Base-by-base conservation (phyloP, 1,140 invertebrate genomes). In the Protaetia brevitarsis region DNA sequence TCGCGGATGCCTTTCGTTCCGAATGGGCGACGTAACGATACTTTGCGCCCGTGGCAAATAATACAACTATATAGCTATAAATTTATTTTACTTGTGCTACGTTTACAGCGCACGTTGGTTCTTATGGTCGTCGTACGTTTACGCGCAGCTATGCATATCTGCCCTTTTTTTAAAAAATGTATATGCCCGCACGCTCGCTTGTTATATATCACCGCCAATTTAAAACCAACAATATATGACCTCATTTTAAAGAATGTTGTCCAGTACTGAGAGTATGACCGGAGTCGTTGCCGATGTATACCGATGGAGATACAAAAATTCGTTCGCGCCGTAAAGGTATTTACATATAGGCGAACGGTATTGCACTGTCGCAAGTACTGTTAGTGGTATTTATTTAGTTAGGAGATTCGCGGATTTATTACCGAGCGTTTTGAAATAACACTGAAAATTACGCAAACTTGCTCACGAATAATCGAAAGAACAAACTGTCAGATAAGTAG, bases 141-240 rank as follows among this genome's bases (percentile, higher is more conserved):
- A 51, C 26, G 41, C 41, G 11, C 13, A 23, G 19, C 19, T 45
- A 45, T 45, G 41, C 41, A 45, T 45, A 45, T 51, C 19, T 51
- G 41, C 26, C 13, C 41, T 10, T 23, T 37, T 37, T 2, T 7
- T 23, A 23, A 51, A 51, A 51, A 51, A 51, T n/a, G n/a, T n/a
- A n/a, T n/a, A 51, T 19, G 41, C 19, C 11, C 8, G 41, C 41
- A 51, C 41, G 41, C 41, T 51, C 41, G 41, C 41, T 27, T 16
- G 16, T 51, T 51, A 51, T 23, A 23, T 51, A 51, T 51, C 45
- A 23, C 13, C 45, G 13, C 13, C 21, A 16, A 51, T 51, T 59
- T 59, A 59, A 59, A 59, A 59, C 57, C 57, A 59, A 59, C 57
- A 59, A 59, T 59, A 59, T 59, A 59, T 59, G 57, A 59, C 57